These are phyloP conservation scores for Rhabdophis nuchalis DNA, from an alignment of 2,797 vertebrate species.

Conservation along the genomic window DNA sequence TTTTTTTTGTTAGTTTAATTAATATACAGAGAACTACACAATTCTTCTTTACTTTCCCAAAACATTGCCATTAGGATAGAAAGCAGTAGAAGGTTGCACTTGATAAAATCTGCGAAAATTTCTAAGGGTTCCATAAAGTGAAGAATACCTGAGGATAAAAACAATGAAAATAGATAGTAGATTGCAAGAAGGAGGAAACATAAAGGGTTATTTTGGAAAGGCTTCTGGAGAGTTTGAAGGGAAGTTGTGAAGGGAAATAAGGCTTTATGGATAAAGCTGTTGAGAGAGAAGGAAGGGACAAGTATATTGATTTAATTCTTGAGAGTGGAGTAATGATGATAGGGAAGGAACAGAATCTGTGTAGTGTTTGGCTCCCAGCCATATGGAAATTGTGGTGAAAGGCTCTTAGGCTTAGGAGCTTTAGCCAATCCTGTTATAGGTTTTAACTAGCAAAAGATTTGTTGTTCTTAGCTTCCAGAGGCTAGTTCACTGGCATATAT, in stretches of 20 bases:
- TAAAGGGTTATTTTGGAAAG: neutral
- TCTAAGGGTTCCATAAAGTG: neutral
- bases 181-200: neutral
- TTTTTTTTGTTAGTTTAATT: neutral
- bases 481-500: conserved; percentile 17
- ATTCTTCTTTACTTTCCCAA: no score
- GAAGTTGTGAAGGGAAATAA: neutral
- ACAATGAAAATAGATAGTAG: neutral
- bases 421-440: conserved; percentile 14
- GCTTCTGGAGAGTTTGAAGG: neutral
- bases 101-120: neutral
- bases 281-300: neutral
- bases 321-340: neutral
- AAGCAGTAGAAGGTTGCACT: neutral
- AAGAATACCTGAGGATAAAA: neutral
- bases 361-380: conserved; percentile 21
- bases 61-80: neutral
- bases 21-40: neutral
- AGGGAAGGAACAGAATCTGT: conserved; percentile 5
- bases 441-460: conserved; percentile 43
- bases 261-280: neutral
- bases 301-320: conserved; percentile 1
- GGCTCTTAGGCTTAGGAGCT: conserved; percentile 23
- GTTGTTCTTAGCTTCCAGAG: conserved; percentile 50
- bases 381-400: conserved; percentile 30